Base-by-base conservation (phyloP, 2,113 vertebrate species). In the Mormyrus iriodes region DNA sequence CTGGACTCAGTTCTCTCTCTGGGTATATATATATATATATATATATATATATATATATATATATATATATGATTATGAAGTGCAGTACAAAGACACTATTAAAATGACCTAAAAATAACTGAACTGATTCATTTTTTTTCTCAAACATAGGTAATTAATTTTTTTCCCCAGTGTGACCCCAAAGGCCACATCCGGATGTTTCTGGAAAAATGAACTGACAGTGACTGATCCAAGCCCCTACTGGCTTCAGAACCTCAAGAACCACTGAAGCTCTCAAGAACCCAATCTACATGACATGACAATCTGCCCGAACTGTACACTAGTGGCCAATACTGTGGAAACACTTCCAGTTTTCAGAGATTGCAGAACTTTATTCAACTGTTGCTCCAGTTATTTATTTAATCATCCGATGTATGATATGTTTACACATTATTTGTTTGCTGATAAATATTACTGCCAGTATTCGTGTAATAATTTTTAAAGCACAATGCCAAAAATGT, bases 151-250 rank as follows among this genome's bases (percentile, higher is more conserved):
- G 61, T 69, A 69, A 69, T 69, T 31, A 69, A 31, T 69, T 69
- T 69, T 61, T 51, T 69, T 69, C 17, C 35, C 17, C 73, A 42
- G 35, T 79, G 73, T 42, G 35, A 79, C 73, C 52, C 39, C 46
- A 89, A 85, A 84, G 53, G 31, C 24, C 48, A 53, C 53, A 89
- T 35, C 86, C 85, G 79, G 49, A 89, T 52, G 42, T 76, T 88
- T 61, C 17, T 51, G 2, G 48, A 79, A 53, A 55, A 86, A 55
- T 21, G 58, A n/a, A 79, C 27, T 46, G 49, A 48, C 7, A 89
- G 79, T 52, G 44, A 52, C 35, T 79, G 61, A 52, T 46, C 58
- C 21, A 17, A 15, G 61, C 27, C 24, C 49, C 42, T 88, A 39
- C 27, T 7, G 13, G 15, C 85, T 52, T 76, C 69, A 39, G 27